Evolutionary conservation across 2,113 vertebrate species (phyloP), one percentile per base, ranked within the genome.

Genomic region (Sclerurus mexicanus): DNA sequence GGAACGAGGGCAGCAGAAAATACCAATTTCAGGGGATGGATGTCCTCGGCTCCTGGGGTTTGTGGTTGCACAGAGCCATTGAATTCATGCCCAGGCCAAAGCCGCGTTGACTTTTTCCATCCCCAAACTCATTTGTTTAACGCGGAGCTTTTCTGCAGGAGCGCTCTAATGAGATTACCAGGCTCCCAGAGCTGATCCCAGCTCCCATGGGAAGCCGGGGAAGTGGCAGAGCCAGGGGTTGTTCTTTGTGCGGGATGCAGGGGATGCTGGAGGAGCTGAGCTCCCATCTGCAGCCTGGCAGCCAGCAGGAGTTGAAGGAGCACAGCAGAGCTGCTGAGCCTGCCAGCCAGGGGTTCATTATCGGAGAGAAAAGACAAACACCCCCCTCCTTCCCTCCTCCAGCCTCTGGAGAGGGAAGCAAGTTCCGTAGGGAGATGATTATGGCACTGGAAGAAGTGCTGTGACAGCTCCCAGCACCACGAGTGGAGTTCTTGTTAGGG

Each of bases 361-460:
- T 3, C 58, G 72, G 75, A 46, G 69, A n/a, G 85, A 79, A 63
- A 87, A 86, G 67, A n/a, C 46, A 31, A 69, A 47, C 50, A 50
- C 4, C 30, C 40, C 7, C 9, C 23, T 59, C 35, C 42, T 22
- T 62, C 31, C 47, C 33, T 9, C 20, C 1, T 0, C 1, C 0
- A 17, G 7, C 4, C 71, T 82, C 82, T 60, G 67, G 59, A 84
- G 88, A 74, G 47, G 75, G 56, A 77, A 88, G 67, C 31, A 28
- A 55, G 63, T 67, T 92, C 80, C 72, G 25, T 10, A 50, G 63
- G 79, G 88, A 92, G 79, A 50, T 93, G 80, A 83, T 95, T 83
- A 31, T 0, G 4, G 79, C 83, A 2, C 78, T 94, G 93, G 87
- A 76, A 93, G 81, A 95, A 82, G 62, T 87, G 73, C 92, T 86